A percentile compares a stretch with the other conserved stretches of the same genome.
phyloP scores from a whole-genome alignment of 2,113 vertebrate genomes.

The Callithrix jacchus region DNA sequence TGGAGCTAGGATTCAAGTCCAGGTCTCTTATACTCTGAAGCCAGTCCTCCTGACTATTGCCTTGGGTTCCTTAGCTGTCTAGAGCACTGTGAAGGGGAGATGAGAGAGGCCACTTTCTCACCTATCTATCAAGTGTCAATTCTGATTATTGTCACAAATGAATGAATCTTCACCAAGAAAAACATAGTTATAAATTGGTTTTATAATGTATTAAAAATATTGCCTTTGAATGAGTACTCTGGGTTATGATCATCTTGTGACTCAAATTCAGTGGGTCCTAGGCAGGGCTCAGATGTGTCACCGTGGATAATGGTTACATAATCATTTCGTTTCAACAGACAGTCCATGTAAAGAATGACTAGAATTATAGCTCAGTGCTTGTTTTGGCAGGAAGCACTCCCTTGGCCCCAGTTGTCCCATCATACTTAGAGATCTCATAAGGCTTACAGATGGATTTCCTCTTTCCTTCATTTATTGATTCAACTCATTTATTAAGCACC shows the following conservation, averaged over 20 bases:
- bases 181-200: slow-evolving; percentile 13
- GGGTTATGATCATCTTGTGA: slow-evolving; percentile 45
- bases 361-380: slow-evolving; percentile 57
- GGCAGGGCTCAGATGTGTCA: slow-evolving; percentile 57
- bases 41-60: not conserved
- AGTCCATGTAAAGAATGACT: slow-evolving; percentile 50
- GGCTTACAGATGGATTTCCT: slow-evolving; percentile 33
- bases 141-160: slow-evolving; percentile 9
- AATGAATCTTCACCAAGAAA: slow-evolving; percentile 38
- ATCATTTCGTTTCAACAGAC: slow-evolving; percentile 46
- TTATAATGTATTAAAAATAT: not conserved
- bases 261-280: slow-evolving; percentile 38
- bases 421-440: slow-evolving; percentile 60
- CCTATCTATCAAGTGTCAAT: not conserved
- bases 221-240: slow-evolving; percentile 39
- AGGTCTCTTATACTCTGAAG: not conserved
- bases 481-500: not conserved
- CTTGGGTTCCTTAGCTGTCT: not conserved
- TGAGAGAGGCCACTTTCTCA: not conserved
- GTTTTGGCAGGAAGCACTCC: slow-evolving; percentile 52
- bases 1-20: slow-evolving; percentile 33
- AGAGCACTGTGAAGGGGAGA: not conserved
- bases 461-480: slow-evolving; percentile 30
- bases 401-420: slow-evolving; percentile 43
- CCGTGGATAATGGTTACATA: slow-evolving; percentile 21